These are phyloP conservation scores for Amphiprion ocellaris DNA, from an alignment of 2,113 vertebrate genomes.

Conservation along the genomic window DNA sequence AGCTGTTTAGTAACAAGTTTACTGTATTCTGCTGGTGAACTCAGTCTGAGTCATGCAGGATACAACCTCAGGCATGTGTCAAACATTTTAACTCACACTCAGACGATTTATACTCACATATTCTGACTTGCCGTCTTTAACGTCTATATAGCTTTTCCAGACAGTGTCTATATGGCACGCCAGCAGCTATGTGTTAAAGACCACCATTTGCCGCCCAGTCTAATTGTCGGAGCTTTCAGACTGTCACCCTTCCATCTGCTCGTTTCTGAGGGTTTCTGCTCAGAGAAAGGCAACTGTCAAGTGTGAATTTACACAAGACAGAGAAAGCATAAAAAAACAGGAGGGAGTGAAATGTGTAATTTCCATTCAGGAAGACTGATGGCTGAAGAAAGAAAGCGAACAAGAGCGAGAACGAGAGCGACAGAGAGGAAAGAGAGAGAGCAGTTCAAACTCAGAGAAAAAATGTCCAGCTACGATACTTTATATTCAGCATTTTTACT, in stretches of 20 bases:
- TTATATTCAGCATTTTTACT: constrained; percentile 4
- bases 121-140: constrained; percentile 2
- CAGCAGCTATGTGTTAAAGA: constrained; percentile 58
- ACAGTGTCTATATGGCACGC: constrained; percentile 38
- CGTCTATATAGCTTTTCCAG: constrained; percentile 28
- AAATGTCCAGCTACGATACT: neutral
- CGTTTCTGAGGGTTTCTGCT: constrained; percentile 56
- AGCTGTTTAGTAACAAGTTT: neutral
- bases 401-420: neutral
- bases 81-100: constrained; percentile 2
- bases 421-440: neutral
- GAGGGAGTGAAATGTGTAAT: constrained; percentile 56
- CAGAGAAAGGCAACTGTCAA: constrained; percentile 66
- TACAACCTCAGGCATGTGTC: constrained; percentile 9
- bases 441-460: constrained; percentile 4
- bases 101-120: neutral
- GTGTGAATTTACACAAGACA: constrained; percentile 42
- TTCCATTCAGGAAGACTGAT: constrained; percentile 49
- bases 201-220: constrained; percentile 18
- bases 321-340: constrained; percentile 26
- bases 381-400: constrained; percentile 46
- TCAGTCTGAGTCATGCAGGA: neutral
- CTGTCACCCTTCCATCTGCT: constrained; percentile 76
- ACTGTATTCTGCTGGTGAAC: neutral
- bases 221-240: constrained; percentile 58